phyloP scores from a whole-genome alignment of 2,113 vertebrate species.

The Centrocercus urophasianus region DNA sequence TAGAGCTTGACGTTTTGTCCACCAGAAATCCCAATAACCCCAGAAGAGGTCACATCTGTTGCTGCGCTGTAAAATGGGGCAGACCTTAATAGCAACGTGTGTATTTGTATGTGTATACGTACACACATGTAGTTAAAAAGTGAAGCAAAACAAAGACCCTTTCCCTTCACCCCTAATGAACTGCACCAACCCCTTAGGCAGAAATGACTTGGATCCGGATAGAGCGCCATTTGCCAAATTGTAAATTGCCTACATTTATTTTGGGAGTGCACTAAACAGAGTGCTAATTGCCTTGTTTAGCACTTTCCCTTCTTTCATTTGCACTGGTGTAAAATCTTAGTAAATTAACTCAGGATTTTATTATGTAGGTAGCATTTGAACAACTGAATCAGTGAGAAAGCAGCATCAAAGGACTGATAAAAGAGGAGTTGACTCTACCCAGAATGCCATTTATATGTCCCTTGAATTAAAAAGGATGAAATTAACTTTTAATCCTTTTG shows the following conservation, averaged over 20 bases:
- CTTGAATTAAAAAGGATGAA: conserved; percentile 83
- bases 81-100: conserved; percentile 64
- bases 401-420: conserved; percentile 80
- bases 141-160: conserved; percentile 76
- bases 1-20: conserved; percentile 72
- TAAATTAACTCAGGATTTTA: conserved; percentile 84
- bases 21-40: conserved; percentile 74
- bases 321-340: conserved; percentile 85
- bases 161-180: conserved; percentile 82
- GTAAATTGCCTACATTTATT: conserved; percentile 87
- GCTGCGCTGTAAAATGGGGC: conserved; percentile 58
- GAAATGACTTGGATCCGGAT: conserved; percentile 80
- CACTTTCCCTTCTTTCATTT: conserved; percentile 85
- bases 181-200: conserved; percentile 81
- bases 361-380: conserved; percentile 85
- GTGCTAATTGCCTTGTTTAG: conserved; percentile 88
- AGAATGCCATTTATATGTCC: conserved; percentile 81
- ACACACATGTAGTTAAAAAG: conserved; percentile 45
- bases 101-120: conserved; percentile 17
- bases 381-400: conserved; percentile 82
- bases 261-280: conserved; percentile 86
- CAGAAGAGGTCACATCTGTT: conserved; percentile 76
- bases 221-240: conserved; percentile 83
- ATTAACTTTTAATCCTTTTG: conserved; percentile 84
- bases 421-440: conserved; percentile 82